phyloP scores from a whole-genome alignment of 2,888 invertebrate species.

The Tetropium fuscum region DNA sequence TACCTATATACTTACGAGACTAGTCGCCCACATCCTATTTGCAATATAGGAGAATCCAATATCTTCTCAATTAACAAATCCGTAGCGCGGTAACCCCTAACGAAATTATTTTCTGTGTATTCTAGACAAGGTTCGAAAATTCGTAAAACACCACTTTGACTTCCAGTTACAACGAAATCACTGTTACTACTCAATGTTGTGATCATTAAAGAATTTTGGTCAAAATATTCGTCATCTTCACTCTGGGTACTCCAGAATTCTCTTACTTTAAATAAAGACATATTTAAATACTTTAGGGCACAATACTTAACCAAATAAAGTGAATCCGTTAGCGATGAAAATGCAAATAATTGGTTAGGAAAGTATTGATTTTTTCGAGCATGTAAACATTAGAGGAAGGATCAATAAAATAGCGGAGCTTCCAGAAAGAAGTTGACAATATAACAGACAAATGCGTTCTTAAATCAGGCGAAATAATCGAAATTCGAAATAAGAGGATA shows the following conservation, averaged over 20 bases:
- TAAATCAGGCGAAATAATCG: too few relatives aligned
- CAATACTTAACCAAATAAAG: too few relatives aligned
- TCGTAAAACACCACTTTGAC: conserved; percentile 83
- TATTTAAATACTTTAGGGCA: conserved; percentile 64
- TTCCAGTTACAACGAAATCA: conserved; percentile 83
- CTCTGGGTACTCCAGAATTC: conserved; percentile 89
- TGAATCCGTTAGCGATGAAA: background rate
- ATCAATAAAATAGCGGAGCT: too few relatives aligned
- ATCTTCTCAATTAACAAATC: conserved; percentile 84
- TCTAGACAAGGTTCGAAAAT: conserved; percentile 75
- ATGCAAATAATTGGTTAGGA: conserved; percentile 16
- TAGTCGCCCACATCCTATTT: conserved; percentile 86
- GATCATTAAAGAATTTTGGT: conserved; percentile 67
- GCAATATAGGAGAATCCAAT: conserved; percentile 80
- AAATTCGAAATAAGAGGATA: too few relatives aligned
- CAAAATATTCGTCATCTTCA: conserved; percentile 71
- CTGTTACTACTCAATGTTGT: conserved; percentile 71
- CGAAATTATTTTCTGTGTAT: conserved; percentile 61
- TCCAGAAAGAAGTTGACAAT: too few relatives aligned
- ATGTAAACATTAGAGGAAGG: conserved; percentile 13
- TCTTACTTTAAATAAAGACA: conserved; percentile 94
- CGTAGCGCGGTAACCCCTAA: conserved; percentile 68
- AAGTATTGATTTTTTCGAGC: conserved; percentile 10
- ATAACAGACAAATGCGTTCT: too few relatives aligned
- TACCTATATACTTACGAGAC: conserved; percentile 81